A percentile compares a stretch with the other conserved stretches of the same genome.
Conservation (phyloP, 2,797 vertebrate species). For the Sitta carolinensis region DNA sequence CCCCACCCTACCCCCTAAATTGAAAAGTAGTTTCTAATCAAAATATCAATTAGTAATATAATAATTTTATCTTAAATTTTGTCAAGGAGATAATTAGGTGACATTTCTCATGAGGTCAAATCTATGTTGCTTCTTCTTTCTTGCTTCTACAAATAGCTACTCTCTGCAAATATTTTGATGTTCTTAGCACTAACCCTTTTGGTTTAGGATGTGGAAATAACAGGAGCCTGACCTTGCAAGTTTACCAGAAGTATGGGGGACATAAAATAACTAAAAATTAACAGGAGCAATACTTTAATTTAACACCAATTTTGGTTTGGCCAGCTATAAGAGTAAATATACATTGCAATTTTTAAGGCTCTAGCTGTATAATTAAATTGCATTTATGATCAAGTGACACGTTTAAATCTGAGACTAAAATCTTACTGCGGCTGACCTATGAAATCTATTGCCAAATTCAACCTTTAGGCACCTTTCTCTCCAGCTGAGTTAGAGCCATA, state of each 20-base stretch:
- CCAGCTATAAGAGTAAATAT: background rate
- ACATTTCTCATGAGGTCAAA: background rate
- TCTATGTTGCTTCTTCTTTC: background rate
- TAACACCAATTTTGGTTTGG: background rate
- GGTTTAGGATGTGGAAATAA: background rate
- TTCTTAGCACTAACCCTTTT: background rate
- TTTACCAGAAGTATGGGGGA: background rate
- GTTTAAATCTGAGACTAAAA: background rate
- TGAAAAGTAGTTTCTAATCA: background rate
- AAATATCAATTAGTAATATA: background rate
- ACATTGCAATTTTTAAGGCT: background rate
- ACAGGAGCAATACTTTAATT: background rate
- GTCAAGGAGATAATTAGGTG: background rate
- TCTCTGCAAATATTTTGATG: background rate
- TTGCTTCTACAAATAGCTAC: background rate
- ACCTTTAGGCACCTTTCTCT: background rate
- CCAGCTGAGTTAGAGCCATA: background rate
- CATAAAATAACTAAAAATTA: background rate
- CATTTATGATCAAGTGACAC: background rate
- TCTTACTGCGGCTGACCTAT: background rate
- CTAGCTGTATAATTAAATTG: background rate
- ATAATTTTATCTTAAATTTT: background rate
- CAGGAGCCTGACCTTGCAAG: background rate
- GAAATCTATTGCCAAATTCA: background rate
- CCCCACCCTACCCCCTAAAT: fast-evolving